Base-by-base conservation (phyloP, 2,113 vertebrate species). In the Chionomys nivalis region DNA sequence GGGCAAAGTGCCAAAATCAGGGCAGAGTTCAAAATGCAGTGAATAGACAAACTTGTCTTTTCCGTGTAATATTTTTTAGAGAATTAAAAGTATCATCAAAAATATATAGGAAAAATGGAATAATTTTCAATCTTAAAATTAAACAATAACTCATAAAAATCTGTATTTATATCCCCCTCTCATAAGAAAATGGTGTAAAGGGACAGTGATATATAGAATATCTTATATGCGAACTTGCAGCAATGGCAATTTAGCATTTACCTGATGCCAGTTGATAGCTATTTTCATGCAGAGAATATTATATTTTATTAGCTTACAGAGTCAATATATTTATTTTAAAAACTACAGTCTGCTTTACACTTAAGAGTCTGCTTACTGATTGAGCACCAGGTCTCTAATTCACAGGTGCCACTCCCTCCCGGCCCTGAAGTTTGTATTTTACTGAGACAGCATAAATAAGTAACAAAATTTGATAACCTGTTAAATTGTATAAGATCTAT, bases 81-180 rank as follows among this genome's bases (percentile, higher is more conserved):
- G 39, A 94, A 63, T 7, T 91, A 33, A 83, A 63, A 36, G 6
- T 26, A 82, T 39, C 36, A 58, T 61, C n/a, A 61, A 58, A 42
- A 3, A 26, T 16, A 7, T 68, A 21, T 58, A 58, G 55, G 58
- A 66, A 61, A 52, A 82, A 7, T 17, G 0, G 42, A 73, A 66
- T 7, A 5, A n/a, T 65, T 90, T 12, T 91, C 14, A 44, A 44
- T 87, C 58, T 96, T 76, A 82, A 89, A 89, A 92, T 83, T 33
- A 47, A 49, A 0, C 24, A 8, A 61, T 78, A 68, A 4, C 28
- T 76, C 31, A 75, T 2, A 75, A 79, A 83, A 88, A 26, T 39
- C 14, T 16, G 55, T 11, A 49, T 87, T 58, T 86, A 44, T 91
- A n/a, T 13, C 4, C 0, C 81, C 10, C 7, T 68, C 68, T 39